These are phyloP conservation scores for Promerops cafer DNA, from an alignment of 2,113 vertebrate species.

Conservation along the genomic window DNA sequence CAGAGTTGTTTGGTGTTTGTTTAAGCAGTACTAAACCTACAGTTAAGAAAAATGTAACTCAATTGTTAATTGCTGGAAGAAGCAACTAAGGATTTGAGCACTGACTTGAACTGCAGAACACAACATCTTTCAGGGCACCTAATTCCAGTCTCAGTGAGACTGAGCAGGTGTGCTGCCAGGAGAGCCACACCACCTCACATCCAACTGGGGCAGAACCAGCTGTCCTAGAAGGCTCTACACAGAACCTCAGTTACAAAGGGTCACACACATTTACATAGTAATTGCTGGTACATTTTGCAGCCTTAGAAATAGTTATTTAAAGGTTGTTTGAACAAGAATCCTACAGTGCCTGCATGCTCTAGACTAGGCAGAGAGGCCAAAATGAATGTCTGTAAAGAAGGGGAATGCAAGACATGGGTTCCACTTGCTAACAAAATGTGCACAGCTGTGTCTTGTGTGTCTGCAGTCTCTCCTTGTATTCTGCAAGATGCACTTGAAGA, in stretches of 20 bases:
- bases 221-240: not conserved
- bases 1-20: not conserved
- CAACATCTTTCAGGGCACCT: not conserved
- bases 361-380: not conserved
- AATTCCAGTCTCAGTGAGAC: not conserved
- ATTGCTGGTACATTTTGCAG: not conserved
- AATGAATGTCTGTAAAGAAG: not conserved
- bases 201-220: not conserved
- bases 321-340: not conserved
- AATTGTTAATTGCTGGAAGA: not conserved
- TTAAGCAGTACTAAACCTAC: not conserved
- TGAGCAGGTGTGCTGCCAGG: not conserved
- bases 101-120: not conserved
- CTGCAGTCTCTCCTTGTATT: not conserved
- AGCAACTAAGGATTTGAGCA: not conserved
- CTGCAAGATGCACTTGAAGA: not conserved
- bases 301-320: not conserved
- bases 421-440: not conserved
- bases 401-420: not conserved
- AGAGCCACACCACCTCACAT: not conserved
- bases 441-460: not conserved
- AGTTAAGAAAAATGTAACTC: not conserved
- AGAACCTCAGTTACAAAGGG: not conserved
- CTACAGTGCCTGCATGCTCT: not conserved
- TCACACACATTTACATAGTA: no score